phyloP scores from a whole-genome alignment of 2,797 vertebrate species.

The Masticophis lateralis region DNA sequence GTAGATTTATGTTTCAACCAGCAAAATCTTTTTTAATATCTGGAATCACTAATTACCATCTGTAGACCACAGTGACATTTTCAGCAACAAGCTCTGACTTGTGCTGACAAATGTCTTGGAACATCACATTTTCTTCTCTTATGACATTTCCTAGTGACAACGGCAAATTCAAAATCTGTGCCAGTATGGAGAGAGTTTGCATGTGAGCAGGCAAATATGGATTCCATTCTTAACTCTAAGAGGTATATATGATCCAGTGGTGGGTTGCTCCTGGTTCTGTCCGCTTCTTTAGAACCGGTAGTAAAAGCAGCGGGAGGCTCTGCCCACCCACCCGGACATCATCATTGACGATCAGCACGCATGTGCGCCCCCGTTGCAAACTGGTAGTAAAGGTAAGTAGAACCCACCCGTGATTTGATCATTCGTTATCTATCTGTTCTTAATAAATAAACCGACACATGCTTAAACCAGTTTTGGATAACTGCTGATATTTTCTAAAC shows the following conservation, averaged over 20 bases:
- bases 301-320: too few relatives aligned
- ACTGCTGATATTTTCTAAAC: not conserved
- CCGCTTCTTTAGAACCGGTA: too few relatives aligned
- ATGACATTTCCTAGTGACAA: not conserved
- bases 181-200: not conserved
- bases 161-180: not conserved
- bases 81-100: not conserved
- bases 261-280: too few relatives aligned
- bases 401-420: not conserved
- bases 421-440: not conserved
- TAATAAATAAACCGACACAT: not conserved
- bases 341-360: too few relatives aligned
- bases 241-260: not conserved
- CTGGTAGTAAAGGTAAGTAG: too few relatives aligned
- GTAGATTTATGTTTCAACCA: not conserved
- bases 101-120: not conserved
- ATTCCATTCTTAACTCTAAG: not conserved
- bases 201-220: not conserved
- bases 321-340: too few relatives aligned
- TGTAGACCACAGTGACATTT: not conserved
- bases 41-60: not conserved
- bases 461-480: not conserved
- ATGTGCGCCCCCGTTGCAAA: too few relatives aligned
- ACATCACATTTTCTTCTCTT: not conserved
- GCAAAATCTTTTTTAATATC: constrained; percentile 1